Evolutionary conservation across 2,113 vertebrate genomes (phyloP).

Genomic region (Lucifuga dentata): DNA sequence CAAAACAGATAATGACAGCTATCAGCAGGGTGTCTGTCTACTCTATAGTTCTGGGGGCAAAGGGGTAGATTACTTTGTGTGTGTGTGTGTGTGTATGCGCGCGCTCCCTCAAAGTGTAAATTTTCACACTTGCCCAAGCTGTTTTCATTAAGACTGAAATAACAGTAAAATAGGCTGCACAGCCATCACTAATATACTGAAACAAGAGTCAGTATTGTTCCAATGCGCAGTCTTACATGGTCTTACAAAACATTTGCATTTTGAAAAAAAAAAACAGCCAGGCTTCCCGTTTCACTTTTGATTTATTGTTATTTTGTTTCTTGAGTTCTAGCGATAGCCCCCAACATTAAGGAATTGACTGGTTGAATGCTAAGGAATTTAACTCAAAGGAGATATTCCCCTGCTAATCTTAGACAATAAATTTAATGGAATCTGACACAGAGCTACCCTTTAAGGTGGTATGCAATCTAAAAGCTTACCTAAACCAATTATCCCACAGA

Average conservation of each 20-base stretch:
- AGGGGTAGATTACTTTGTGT: background rate
- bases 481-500: too few relatives aligned
- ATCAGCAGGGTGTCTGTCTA: constrained; percentile 30
- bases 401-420: background rate
- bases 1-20: constrained; percentile 49
- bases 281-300: too few relatives aligned
- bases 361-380: too few relatives aligned
- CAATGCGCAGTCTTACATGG: too few relatives aligned
- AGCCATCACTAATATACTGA: background rate
- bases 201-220: too few relatives aligned
- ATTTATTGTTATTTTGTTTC: background rate
- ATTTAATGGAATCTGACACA: background rate
- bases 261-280: background rate
- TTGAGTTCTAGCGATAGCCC: too few relatives aligned
- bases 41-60: constrained; percentile 11
- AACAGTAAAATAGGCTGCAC: background rate
- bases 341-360: too few relatives aligned
- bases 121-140: background rate
- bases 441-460: background rate
- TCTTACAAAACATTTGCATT: constrained; percentile 13
- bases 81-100: background rate
- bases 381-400: too few relatives aligned
- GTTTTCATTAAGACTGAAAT: constrained; percentile 17
- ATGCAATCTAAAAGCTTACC: too few relatives aligned
- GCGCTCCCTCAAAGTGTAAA: too few relatives aligned